Evolutionary conservation across 2,888 invertebrate species (phyloP).

Genomic region (Thelaira solivaga): DNA sequence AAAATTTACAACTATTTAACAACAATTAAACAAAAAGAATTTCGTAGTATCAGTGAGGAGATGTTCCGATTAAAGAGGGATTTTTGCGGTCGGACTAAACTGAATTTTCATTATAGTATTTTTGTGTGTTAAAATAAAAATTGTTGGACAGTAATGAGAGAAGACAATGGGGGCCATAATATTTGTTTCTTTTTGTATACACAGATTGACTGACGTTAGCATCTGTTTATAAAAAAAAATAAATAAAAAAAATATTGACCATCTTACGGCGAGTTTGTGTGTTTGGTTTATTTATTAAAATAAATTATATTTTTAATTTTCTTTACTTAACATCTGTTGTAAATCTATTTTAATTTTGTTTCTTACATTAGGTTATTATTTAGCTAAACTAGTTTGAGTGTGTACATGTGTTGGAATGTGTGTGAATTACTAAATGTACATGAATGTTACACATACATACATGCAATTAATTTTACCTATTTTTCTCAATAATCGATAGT

Average conservation of each 20-base stretch:
- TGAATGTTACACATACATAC: too few species aligned
- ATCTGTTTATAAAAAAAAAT: constrained; percentile 64
- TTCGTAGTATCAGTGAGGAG: not conserved
- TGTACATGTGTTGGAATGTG: too few species aligned
- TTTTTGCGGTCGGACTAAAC: not conserved
- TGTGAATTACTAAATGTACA: too few species aligned
- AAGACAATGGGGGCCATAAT: constrained; percentile 36
- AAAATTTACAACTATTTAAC: constrained; percentile 38
- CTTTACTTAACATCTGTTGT: constrained; percentile 34
- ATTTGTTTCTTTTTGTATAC: not conserved
- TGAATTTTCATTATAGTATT: not conserved
- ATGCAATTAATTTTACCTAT: too few species aligned
- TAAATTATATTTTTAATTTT: constrained; percentile 27
- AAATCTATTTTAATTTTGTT: constrained; percentile 37
- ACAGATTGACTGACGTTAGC: constrained; percentile 71
- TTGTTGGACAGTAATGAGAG: constrained; percentile 44
- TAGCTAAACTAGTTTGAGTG: too few species aligned
- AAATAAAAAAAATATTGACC: constrained; percentile 20
- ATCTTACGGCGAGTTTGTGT: constrained; percentile 5
- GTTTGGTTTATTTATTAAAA: constrained; percentile 5
- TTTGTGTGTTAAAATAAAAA: not conserved
- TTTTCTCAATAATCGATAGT: too few species aligned
- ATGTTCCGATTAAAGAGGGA: not conserved
- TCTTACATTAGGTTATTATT: too few species aligned
- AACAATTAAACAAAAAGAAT: constrained; percentile 9